Evolutionary conservation across 1,140 invertebrate genomes (phyloP), one percentile per base, ranked within the genome.

Genomic region (Drosophila pallidifrons): DNA sequence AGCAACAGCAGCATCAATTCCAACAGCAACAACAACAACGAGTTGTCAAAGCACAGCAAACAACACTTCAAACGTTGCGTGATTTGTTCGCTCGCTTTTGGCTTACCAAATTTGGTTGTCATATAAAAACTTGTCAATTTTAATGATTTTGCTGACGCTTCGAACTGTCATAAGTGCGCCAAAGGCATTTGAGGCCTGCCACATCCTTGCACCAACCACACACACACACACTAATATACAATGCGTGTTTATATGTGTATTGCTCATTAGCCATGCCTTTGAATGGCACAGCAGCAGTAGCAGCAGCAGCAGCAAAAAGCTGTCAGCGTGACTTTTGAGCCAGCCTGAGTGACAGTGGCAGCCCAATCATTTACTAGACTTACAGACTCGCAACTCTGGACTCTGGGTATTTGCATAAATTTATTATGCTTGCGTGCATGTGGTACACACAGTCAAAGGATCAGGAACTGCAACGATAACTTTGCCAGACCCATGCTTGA

Each of bases 91-190:
- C 38, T 58, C 43, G 59, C 66, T 75, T 75, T 71, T 82, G 67
- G 75, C 65, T 87, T 59, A 80, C 85, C 86, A 89, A 89, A 90
- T 89, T 89, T 89, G 85, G 86, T 58, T 72, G 86, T 71, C 81
- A 74, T 71, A 88, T 88, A 91, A 91, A 91, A 91, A 91, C 81
- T 91, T 91, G 89, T 91, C 89, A 91, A 91, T 91, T 91, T 91
- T 91, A 91, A 91, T 91, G 89, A 91, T 89, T 91, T 91, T 79
- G 70, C 89, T 91, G 89, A 91, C 89, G 89, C 89, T 89, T 89
- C 90, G 82, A 91, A 90, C 90, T 91, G 89, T 91, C 89, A 91
- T 86, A 90, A 90, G 83, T 88, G 83, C 85, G 83, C 85, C 73
- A 85, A 67, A 89, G 83, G 85, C 57, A 88, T 88, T 77, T 85